Base-by-base conservation (phyloP, 2,113 vertebrate genomes). In the Semnornis frantzii region DNA sequence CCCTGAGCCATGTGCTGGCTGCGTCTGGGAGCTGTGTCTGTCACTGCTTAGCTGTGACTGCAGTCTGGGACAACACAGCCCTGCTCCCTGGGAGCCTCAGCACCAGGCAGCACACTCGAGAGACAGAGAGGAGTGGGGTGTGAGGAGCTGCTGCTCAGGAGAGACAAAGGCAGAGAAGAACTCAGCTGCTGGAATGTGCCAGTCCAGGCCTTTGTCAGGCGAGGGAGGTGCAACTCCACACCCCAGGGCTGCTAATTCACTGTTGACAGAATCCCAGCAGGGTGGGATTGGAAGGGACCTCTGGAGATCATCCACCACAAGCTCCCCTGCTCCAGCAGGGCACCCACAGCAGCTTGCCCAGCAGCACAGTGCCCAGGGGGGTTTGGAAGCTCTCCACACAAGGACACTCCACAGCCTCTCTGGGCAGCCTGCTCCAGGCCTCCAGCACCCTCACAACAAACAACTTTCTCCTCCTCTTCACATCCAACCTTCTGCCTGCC, bases 1-100 rank as follows among this genome's bases (percentile, higher is more conserved):
- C 60, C 59, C 14, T 34, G 54, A 89, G 79, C 94, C 92, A 83
- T 71, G 95, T 94, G 93, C 64, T 76, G 64, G 87, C 93, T 85
- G 75, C 0, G 87, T 66, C 87, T 92, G 54, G 63, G 39, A 80
- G 69, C 90, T 1, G 10, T 10, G 83, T 72, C 91, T 94, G 92
- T 82, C 94, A 3, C 81, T 39, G 87, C 91, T 52, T 16, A 74
- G 91, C 92, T 92, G 89, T 82, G 89, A 92, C 89, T 18, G 52
- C 87, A 57, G 91, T 89, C 96, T 92, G 94, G 87, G 91, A 91
- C 86, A 77, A 79, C 12, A 8, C 42, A 63, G 64, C 42, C 12
- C 71, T 76, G 70, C 81, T 89, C 89, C 92, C 33, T 1, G 68
- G 87, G 94, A 90, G 62, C 86, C 87, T 85, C 82, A 48, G 85